Evolutionary conservation across 2,113 vertebrate genomes (phyloP), one percentile per base, ranked within the genome.

Genomic region (Triplophysa rosa): DNA sequence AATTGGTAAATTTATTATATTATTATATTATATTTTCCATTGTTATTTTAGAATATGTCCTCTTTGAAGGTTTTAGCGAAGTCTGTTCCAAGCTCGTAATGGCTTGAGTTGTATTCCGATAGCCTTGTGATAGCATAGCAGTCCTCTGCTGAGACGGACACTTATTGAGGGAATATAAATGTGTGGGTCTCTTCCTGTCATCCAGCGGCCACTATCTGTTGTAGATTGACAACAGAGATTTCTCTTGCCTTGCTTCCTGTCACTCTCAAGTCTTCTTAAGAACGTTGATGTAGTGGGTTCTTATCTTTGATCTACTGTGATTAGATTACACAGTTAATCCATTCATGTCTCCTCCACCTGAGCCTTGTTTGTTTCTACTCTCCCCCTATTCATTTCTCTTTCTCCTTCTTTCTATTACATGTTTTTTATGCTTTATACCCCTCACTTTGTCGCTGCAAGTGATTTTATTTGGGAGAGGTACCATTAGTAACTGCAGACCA

Each of bases 281-380:
- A 63, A 52, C 42, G 67, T 79, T 76, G 76, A 79, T 83, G 69
- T 78, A 83, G 79, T 83, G 70, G 52, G 76, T 77, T 67, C 80
- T 86, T 79, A 84, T 82, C 84, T 79, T 77, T 79, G 77, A 83
- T 86, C 71, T 72, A 33, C 61, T 33, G 61, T 71, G 84, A 83
- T 86, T 83, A 83, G 79, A 86, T 83, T 83, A 81, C 77, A 65
- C 59, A 71, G 66, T 74, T 85, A 83, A 84, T 80, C 80, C 42
- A 82, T 82, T 84, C 73, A 74, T 37, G 63, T 45, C 26, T 66
- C 86, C 81, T 82, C 67, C 56, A 71, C 77, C 63, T 84, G 77
- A 78, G 74, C 59, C 82, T 78, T 80, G 63, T 75, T 77, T 81
- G 37, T 61, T 52, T 85, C 67, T 82, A 59, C 65, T 37, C 11